A percentile compares a stretch with the other conserved stretches of the same genome.
Conservation (phyloP, 30 jellyfish, hydroid and myxozoan genomes). For the Rhopilema esculentum region DNA sequence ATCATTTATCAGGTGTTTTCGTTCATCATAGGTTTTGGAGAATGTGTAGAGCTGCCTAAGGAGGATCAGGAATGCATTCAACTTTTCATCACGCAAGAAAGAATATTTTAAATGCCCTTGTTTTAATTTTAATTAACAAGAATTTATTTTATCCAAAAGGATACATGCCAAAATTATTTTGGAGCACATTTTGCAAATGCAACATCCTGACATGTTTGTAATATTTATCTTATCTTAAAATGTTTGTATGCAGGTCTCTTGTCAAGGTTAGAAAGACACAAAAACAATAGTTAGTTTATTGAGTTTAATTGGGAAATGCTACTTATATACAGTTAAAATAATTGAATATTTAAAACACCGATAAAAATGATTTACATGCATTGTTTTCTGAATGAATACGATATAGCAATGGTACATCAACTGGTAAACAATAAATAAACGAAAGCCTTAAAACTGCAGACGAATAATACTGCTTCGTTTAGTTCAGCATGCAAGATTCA, state of each 20-base stretch:
- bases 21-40: too few species aligned
- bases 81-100: too few species aligned
- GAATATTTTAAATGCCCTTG: too few species aligned
- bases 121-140: too few species aligned
- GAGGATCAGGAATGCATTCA: too few species aligned
- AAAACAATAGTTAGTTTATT: too few species aligned
- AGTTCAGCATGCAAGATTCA: conserved; percentile 92
- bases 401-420: neutral
- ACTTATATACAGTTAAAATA: too few species aligned
- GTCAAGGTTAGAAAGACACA: neutral
- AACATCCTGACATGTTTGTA: neutral
- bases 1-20: too few species aligned
- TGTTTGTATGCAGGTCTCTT: neutral
- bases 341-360: neutral
- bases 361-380: neutral
- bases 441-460: neutral
- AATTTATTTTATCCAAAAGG: too few species aligned
- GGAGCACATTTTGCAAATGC: neutral
- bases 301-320: neutral
- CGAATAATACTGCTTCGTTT: neutral
- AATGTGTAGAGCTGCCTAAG: too few species aligned
- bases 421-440: neutral
- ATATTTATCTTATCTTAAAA: neutral
- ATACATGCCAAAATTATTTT: too few species aligned
- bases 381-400: neutral